These are phyloP conservation scores for Tetramorium bicarinatum DNA, from an alignment of 2,888 invertebrate species.

Conservation along the genomic window DNA sequence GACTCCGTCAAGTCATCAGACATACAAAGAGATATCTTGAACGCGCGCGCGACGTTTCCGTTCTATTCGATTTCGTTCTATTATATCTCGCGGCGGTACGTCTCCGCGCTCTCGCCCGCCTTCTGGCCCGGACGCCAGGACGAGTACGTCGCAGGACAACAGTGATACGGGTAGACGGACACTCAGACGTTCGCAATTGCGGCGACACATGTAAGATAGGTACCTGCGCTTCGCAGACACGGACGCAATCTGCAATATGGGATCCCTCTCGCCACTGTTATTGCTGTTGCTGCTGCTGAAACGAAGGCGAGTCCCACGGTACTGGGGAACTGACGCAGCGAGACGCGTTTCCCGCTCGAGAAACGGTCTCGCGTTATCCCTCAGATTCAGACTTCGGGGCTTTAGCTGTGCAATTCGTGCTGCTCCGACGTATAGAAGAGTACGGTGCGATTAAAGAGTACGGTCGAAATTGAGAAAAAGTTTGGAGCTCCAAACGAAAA, in stretches of 20 bases:
- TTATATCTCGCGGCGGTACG: background rate
- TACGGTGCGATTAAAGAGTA: conserved; percentile 16
- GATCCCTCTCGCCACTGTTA: background rate
- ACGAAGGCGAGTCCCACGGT: conserved; percentile 4
- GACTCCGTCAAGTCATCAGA: conserved; percentile 63
- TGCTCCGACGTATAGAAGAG: background rate
- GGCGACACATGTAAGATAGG: background rate
- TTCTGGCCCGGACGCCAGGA: background rate
- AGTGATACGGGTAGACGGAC: conserved; percentile 37
- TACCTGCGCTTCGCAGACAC: background rate
- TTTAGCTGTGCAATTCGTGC: conserved; percentile 17
- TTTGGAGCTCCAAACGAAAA: background rate
- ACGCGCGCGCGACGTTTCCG: conserved; percentile 63
- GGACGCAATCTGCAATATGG: background rate
- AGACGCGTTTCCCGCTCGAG: conserved; percentile 9
- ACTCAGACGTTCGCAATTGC: conserved; percentile 36
- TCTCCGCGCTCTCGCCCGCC: background rate
- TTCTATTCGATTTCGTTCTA: conserved; percentile 58
- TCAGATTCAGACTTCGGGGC: conserved; percentile 27
- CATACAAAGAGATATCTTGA: conserved; percentile 60
- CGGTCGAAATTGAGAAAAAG: background rate
- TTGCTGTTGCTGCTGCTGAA: conserved; percentile 13
- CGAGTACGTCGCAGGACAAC: conserved; percentile 15
- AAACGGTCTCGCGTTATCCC: conserved; percentile 17
- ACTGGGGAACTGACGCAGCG: conserved; percentile 21